These are phyloP conservation scores for Meteorus sp. DNA, from an alignment of 1,140 invertebrate species.

Conservation along the genomic window DNA sequence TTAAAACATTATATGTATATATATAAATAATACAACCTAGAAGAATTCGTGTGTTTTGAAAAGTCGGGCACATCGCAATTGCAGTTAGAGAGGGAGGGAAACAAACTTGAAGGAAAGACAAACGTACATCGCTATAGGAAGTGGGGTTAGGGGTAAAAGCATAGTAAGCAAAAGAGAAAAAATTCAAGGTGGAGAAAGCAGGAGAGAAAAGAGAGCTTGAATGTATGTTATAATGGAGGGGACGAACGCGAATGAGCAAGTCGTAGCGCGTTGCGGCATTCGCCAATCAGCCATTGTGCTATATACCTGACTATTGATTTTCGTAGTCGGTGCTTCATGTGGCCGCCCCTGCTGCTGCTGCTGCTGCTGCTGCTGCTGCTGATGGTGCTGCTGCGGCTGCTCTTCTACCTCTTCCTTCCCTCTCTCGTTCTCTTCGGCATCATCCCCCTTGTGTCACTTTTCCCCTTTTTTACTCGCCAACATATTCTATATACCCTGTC, in stretches of 20 bases:
- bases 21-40: conserved; percentile 3
- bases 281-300: conserved; percentile 41
- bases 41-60: conserved; percentile 15
- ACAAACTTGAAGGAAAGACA: neutral
- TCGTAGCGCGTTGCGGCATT: conserved; percentile 32
- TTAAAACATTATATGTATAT: too few relatives aligned
- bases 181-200: neutral
- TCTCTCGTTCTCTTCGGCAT: too few relatives aligned
- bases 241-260: neutral
- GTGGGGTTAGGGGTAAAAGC: too few relatives aligned
- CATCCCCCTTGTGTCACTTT: too few relatives aligned
- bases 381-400: too few relatives aligned
- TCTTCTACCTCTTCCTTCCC: conserved; percentile 5
- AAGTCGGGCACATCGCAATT: conserved; percentile 9
- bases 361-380: too few relatives aligned
- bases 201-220: neutral
- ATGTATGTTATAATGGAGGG: neutral
- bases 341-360: conserved; percentile 31
- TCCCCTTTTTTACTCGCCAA: too few relatives aligned
- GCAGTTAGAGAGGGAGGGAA: conserved; percentile 11
- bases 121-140: too few relatives aligned
- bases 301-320: conserved; percentile 46
- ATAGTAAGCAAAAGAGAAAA: too few relatives aligned
- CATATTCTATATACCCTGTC: too few relatives aligned
- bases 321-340: conserved; percentile 33